phyloP scores from a whole-genome alignment of 2,797 vertebrate species.

The Acestrorhynchus altus region DNA sequence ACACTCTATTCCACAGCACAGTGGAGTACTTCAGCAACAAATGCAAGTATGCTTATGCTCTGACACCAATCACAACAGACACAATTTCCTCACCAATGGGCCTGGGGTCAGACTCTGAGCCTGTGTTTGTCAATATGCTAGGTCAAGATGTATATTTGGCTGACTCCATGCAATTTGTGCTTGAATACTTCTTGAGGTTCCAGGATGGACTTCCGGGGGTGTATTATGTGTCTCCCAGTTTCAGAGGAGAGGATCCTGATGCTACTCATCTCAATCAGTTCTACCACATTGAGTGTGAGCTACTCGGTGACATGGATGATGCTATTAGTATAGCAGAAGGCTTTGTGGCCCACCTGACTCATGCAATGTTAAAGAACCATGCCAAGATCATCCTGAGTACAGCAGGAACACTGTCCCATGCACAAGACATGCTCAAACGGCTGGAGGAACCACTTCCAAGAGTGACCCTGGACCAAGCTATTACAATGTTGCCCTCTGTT shows the following conservation, averaged over 20 bases:
- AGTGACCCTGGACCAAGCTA: conserved; percentile 77
- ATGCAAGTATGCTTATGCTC: conserved; percentile 77
- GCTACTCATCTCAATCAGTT: conserved; percentile 83
- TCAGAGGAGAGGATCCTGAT: conserved; percentile 82
- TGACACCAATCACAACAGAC: conserved; percentile 83
- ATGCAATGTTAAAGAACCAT: conserved; percentile 77
- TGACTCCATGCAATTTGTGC: conserved; percentile 85
- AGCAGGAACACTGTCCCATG: conserved; percentile 74
- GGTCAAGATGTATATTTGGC: conserved; percentile 81
- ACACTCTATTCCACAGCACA: conserved; percentile 83
- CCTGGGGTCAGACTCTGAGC: conserved; percentile 82
- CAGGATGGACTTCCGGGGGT: conserved; percentile 77
- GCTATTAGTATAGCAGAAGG: conserved; percentile 78
- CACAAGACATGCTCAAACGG: conserved; percentile 68
- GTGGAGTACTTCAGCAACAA: conserved; percentile 79
- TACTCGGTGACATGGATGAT: conserved; percentile 78
- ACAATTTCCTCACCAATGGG: conserved; percentile 85
- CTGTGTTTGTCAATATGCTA: conserved; percentile 77
- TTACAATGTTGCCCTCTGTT: conserved; percentile 77
- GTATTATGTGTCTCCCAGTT: conserved; percentile 83
- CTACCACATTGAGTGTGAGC: conserved; percentile 84
- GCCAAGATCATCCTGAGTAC: conserved; percentile 72
- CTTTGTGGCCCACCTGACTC: conserved; percentile 76
- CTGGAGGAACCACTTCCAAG: conserved; percentile 74
- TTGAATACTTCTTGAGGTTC: conserved; percentile 83